A percentile compares a stretch with the other conserved stretches of the same genome.
Evolutionary conservation across 2,888 invertebrate genomes (phyloP).

Genomic region (Eurytoma adleriae): DNA sequence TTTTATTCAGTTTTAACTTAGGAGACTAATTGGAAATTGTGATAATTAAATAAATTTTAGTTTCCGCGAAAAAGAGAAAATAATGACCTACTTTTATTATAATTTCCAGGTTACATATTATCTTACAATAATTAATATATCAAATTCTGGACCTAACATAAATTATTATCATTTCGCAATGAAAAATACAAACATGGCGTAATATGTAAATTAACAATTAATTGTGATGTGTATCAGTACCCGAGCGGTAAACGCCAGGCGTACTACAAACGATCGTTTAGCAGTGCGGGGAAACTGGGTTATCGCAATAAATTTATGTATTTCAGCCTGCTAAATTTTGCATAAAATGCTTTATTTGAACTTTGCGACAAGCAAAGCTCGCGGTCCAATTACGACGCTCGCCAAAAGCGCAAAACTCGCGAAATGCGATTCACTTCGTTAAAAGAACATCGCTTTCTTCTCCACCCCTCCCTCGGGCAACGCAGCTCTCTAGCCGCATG

Average conservation of each 20-base stretch:
- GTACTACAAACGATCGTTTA: conserved; percentile 25
- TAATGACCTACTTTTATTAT: no score
- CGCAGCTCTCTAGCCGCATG: no score
- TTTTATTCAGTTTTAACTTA: no score
- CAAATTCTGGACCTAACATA: no score
- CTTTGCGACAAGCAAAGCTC: background rate
- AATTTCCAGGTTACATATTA: no score
- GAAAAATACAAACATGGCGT: background rate
- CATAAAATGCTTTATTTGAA: conserved; percentile 33
- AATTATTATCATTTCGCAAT: no score
- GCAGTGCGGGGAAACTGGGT: conserved; percentile 35
- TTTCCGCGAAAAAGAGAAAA: no score
- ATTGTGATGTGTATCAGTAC: conserved; percentile 13
- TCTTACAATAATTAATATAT: no score
- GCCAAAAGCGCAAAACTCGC: background rate
- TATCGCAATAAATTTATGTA: conserved; percentile 39
- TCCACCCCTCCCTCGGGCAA: no score
- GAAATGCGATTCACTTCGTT: conserved; percentile 6
- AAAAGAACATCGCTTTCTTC: no score
- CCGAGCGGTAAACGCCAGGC: background rate
- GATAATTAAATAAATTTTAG: no score
- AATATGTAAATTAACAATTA: conserved; percentile 25
- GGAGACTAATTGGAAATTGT: no score
- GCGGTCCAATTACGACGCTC: background rate
- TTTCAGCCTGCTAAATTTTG: conserved; percentile 30